These are phyloP conservation scores for Galemys pyrenaicus DNA, from an alignment of 2,113 vertebrate genomes.

Conservation along the genomic window DNA sequence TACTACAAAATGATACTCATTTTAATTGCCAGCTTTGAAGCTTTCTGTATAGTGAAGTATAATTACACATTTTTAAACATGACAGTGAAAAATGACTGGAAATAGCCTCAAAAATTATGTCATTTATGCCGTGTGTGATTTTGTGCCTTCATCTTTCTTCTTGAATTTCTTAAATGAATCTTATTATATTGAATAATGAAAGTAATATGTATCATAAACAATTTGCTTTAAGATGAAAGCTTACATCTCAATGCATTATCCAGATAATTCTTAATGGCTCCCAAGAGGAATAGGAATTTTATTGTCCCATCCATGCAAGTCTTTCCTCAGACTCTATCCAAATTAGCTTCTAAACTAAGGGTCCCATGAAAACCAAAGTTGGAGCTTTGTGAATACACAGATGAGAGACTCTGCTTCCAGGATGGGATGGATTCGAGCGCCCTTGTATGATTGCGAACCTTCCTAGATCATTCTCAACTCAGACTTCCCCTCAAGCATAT, in stretches of 20 bases:
- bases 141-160: neutral
- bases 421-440: rapidly evolving
- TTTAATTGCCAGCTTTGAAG: neutral
- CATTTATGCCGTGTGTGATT: neutral
- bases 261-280: neutral
- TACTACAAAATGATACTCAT: neutral
- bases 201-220: neutral
- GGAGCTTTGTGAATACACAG: neutral
- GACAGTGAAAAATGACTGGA: neutral
- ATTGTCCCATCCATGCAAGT: neutral
- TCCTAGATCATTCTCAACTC: neutral
- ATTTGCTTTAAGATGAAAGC: neutral
- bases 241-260: neutral
- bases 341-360: neutral
- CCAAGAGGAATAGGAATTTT: neutral
- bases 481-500: neutral
- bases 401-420: neutral
- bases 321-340: neutral
- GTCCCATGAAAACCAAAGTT: neutral
- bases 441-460: neutral
- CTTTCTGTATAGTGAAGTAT: neutral
- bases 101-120: neutral
- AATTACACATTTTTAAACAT: neutral
- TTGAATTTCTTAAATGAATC: neutral
- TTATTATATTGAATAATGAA: neutral